Base-by-base conservation (phyloP, 2,113 vertebrate species). In the Sterrhoptilus dennistouni region DNA sequence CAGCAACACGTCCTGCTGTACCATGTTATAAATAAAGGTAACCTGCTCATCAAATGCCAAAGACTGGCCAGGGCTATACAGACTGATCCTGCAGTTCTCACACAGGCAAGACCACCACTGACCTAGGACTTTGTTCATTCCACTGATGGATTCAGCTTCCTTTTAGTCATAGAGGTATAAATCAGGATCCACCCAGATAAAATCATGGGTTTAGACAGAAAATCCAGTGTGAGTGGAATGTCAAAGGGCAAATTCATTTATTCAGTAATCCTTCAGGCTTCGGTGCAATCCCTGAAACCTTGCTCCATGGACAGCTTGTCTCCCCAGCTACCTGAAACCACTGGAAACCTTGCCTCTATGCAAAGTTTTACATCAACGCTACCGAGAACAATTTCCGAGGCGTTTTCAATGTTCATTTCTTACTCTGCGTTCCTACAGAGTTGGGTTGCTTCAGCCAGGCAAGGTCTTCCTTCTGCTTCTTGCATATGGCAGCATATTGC, bases 1-100 rank as follows among this genome's bases (percentile, higher is more conserved):
- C 86, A 52, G 44, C 12, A 42, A 94, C 83, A 83, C 0, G 9
- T 96, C 77, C 89, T 89, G 71, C 84, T 95, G 95, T 45, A 83
- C 85, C 69, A 20, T 90, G 90, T 96, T 97, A 96, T 96, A 98
- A 97, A 98, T 97, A 97, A 97, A 97, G 95, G 91, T 75, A 86
- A 90, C 96, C 97, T 95, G 75, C 89, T 97, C 72, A 89, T 95
- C 94, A 76, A 63, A 95, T 96, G 88, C 95, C 96, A 95, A 74
- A 83, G 65, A 89, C 57, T 61, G 87, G 64, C 78, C 44, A 66
- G 75, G 29, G 36, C 42, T 47, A 50, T 7, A 35, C 53, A 64
- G 80, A 33, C 71, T 83, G 69, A 56, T 65, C 63, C 87, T 71
- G 63, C 79, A 76, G 40, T 27, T 84, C 80, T 81, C 54, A 54